A percentile compares a stretch with the other conserved stretches of the same genome.
phyloP scores from a whole-genome alignment of 2,888 invertebrate species.

The Microctonus brassicae region DNA sequence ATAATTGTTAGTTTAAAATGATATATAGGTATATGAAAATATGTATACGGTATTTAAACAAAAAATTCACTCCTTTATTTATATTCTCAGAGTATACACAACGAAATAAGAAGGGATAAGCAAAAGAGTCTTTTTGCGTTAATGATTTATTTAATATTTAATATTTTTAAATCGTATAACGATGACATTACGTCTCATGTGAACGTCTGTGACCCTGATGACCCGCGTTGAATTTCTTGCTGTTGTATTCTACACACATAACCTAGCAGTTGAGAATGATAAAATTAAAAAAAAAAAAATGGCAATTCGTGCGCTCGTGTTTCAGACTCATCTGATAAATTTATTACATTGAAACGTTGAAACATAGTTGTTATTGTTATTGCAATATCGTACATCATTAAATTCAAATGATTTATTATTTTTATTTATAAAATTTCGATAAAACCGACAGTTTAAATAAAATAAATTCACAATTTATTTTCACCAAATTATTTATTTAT shows the following conservation, averaged over 20 bases:
- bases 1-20: neutral
- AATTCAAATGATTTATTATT: neutral
- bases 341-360: neutral
- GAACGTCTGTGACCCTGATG: neutral
- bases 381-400: neutral
- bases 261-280: neutral
- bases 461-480: neutral
- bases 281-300: conserved; percentile 1
- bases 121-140: no score
- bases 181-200: neutral
- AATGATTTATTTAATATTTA: neutral
- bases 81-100: no score
- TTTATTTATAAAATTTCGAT: neutral
- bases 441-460: neutral
- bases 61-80: neutral
- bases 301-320: conserved; percentile 10
- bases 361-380: neutral
- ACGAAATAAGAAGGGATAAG: no score
- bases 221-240: neutral
- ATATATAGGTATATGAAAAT: no score
- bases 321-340: conserved; percentile 10
- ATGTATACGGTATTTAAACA: neutral
- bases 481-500: neutral
- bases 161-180: neutral
- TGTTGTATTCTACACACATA: neutral